Base-by-base conservation (phyloP, 2,113 vertebrate genomes). In the Gambusia affinis region DNA sequence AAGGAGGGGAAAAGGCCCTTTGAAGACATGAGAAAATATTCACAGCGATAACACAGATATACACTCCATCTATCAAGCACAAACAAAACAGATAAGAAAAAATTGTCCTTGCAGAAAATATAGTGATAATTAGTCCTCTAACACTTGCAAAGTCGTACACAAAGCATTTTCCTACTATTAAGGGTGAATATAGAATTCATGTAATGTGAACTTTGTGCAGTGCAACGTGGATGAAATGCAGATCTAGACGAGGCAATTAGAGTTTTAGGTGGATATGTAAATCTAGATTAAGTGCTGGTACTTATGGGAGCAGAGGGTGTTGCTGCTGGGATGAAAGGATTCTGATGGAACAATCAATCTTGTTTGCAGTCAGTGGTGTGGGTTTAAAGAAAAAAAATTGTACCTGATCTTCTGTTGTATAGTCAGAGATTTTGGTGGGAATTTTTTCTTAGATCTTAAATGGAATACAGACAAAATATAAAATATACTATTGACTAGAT, bases 1-100 rank as follows among this genome's bases (percentile, higher is more conserved):
- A 51, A 54, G 8, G 66, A 12, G 22, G 5, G 27, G 4, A 39
- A 24, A 75, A 63, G n/a, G 4, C 5, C 63, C 24, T 85, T 76
- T 79, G 72, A 83, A 79, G 12, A 68, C 30, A 69, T 31, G 60
- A 62, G 60, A 70, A 29, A 69, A 68, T 70, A 70, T 19, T 60
- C 68, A 64, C 62, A 66, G 67, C 12, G 35, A 12, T 60, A 22
- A 22, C 22, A 30, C 51, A 60, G 44, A 72, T 29, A n/a, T 29
- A n/a, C 47, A 63, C 30, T 1, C 79, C 72, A 62, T 69, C 35
- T 27, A 57, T 30, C 61, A 44, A 4, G 11, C 62, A 66, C 68
- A 83, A 77, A 82, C 67, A 83, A 69, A 57, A 62, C 70, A 17
- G 44, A 57, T 69, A 39, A 83, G 81, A 33, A 67, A 62, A 22